A percentile compares a stretch with the other conserved stretches of the same genome.
phyloP scores from a whole-genome alignment of 2,113 vertebrate genomes.

The Psittacus erithacus region DNA sequence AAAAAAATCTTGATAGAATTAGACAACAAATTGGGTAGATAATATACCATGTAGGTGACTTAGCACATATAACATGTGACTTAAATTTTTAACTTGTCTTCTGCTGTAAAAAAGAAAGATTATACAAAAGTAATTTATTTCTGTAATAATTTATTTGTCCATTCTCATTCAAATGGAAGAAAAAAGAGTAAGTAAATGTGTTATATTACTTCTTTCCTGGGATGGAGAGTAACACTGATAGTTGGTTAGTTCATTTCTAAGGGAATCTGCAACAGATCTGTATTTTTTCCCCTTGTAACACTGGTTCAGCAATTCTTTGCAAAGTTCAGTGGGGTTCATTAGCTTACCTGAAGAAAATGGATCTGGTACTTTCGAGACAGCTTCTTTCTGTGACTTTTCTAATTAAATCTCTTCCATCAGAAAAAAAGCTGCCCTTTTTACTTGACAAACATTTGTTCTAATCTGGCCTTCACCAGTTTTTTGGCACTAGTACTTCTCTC shows the following conservation, averaged over 20 bases:
- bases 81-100: conserved; percentile 36
- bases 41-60: conserved; percentile 51
- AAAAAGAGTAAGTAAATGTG: conserved; percentile 1
- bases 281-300: conserved; percentile 16
- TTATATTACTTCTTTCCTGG: background rate
- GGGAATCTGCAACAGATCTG: background rate
- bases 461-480: conserved; percentile 72
- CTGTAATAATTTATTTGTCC: conserved; percentile 12
- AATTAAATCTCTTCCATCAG: conserved; percentile 78
- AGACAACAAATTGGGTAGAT: conserved; percentile 23
- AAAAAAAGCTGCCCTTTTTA: conserved; percentile 74
- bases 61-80: background rate
- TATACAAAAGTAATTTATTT: background rate
- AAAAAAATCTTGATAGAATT: conserved; percentile 3
- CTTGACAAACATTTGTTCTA: conserved; percentile 79
- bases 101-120: background rate
- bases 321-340: conserved; percentile 76
- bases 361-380: conserved; percentile 58
- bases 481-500: conserved; percentile 39
- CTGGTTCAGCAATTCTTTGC: conserved; percentile 66
- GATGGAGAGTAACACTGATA: background rate
- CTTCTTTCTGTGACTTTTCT: conserved; percentile 73
- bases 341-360: conserved; percentile 74
- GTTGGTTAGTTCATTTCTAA: conserved; percentile 55
- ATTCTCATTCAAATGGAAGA: background rate